A percentile compares a stretch with the other conserved stretches of the same genome.
phyloP scores from a whole-genome alignment of 2,888 invertebrate genomes.

The Noctua pronuba region DNA sequence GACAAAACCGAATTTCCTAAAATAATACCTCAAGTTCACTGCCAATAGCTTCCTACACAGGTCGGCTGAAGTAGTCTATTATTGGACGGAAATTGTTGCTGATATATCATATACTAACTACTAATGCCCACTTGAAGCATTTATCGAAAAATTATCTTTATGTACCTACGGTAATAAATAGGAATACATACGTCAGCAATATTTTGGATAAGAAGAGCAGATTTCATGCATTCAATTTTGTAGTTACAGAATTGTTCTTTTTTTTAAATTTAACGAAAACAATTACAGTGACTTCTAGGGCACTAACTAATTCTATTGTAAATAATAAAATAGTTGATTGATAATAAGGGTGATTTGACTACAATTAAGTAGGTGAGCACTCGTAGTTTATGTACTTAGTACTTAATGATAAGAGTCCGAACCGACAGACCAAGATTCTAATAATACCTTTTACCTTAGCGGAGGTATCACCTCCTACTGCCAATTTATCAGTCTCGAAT shows the following conservation, averaged over 20 bases:
- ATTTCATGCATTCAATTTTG: background rate
- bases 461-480: no score
- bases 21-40: slow-evolving; percentile 33
- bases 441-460: background rate
- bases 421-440: background rate
- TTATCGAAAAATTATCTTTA: slow-evolving; percentile 36
- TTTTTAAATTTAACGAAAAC: background rate
- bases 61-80: slow-evolving; percentile 25
- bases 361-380: background rate
- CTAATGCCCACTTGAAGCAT: slow-evolving; percentile 33
- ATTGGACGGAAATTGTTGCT: background rate
- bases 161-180: slow-evolving; percentile 1
- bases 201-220: background rate
- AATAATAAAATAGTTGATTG: background rate
- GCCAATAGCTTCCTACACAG: background rate
- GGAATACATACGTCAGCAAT: slow-evolving; percentile 4
- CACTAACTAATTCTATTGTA: background rate
- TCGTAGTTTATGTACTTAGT: background rate
- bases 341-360: background rate
- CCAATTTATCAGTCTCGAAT: background rate
- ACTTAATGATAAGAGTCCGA: background rate
- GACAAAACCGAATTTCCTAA: background rate
- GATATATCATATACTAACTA: slow-evolving; percentile 11
- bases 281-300: background rate
- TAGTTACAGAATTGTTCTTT: background rate